A percentile compares a stretch with the other conserved stretches of the same genome.
These are phyloP conservation scores for Clarias platycephalus DNA, from an alignment of 2,797 vertebrate genomes.

Conservation along the genomic window DNA sequence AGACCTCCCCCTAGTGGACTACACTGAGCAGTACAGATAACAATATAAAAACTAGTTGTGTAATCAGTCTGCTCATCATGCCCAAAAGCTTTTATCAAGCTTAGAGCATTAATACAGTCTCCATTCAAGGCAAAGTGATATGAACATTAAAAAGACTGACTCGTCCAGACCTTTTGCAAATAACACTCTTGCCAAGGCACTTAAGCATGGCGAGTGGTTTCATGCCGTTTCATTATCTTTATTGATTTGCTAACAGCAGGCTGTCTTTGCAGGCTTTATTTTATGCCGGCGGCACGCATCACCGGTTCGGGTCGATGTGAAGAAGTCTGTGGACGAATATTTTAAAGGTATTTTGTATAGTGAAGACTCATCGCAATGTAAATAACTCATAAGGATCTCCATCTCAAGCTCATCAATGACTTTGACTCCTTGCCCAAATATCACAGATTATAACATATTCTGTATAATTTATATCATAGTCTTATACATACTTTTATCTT, in stretches of 20 bases:
- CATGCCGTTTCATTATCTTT: slow-evolving; percentile 15
- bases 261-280: not conserved
- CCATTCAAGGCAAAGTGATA: slow-evolving; percentile 7
- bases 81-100: slow-evolving; percentile 4
- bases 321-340: not conserved
- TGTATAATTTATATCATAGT: no score
- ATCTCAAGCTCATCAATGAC: no score
- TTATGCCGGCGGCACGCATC: not conserved
- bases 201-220: slow-evolving; percentile 21
- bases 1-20: slow-evolving; percentile 24
- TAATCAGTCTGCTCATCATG: not conserved
- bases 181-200: not conserved
- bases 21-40: not conserved
- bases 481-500: no score
- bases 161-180: not conserved
- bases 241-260: slow-evolving; percentile 27
- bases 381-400: not conserved
- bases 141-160: not conserved
- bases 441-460: no score
- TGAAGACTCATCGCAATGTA: not conserved
- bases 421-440: no score
- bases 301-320: not conserved
- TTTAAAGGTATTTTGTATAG: not conserved
- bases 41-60: not conserved
- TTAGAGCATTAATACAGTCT: not conserved